Conservation (phyloP, 2,888 invertebrate genomes). For the Stenchaetothrips biformis region DNA sequence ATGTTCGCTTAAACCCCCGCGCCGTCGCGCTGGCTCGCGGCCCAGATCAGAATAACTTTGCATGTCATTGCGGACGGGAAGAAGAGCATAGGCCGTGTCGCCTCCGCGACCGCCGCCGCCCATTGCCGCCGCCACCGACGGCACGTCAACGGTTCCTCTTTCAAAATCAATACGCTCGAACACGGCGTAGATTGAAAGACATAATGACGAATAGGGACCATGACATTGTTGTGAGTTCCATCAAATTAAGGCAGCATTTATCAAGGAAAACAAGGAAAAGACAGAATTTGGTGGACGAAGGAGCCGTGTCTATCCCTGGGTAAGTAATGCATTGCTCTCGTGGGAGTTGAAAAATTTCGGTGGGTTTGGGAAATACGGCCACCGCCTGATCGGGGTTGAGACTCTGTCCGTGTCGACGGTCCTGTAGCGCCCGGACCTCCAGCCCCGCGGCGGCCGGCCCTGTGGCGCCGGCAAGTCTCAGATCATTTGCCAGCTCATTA, state of each 20-base stretch:
- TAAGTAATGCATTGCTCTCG: too few species aligned
- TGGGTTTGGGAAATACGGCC: too few species aligned
- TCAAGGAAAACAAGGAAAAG: too few species aligned
- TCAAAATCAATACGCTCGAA: too few species aligned
- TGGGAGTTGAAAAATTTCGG: too few species aligned
- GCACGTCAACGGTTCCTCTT: too few species aligned
- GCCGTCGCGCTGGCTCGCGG: background rate
- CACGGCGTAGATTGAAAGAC: background rate
- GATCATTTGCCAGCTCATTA: conserved; percentile 23
- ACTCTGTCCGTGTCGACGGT: background rate
- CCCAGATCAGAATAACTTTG: conserved; percentile 11
- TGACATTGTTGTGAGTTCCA: too few species aligned
- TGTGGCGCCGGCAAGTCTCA: conserved; percentile 1
- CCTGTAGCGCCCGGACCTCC: background rate
- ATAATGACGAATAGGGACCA: background rate
- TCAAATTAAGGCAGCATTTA: too few species aligned
- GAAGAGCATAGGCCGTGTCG: background rate
- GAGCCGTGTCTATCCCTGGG: too few species aligned
- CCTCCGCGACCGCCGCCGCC: background rate
- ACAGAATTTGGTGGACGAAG: too few species aligned
- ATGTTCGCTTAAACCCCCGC: background rate
- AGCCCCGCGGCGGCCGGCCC: background rate
- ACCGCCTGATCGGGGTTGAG: background rate
- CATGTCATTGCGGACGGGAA: conserved; percentile 4
- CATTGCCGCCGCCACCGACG: background rate